Conservation (phyloP, 2,113 vertebrate genomes). For the Psophia crepitans region DNA sequence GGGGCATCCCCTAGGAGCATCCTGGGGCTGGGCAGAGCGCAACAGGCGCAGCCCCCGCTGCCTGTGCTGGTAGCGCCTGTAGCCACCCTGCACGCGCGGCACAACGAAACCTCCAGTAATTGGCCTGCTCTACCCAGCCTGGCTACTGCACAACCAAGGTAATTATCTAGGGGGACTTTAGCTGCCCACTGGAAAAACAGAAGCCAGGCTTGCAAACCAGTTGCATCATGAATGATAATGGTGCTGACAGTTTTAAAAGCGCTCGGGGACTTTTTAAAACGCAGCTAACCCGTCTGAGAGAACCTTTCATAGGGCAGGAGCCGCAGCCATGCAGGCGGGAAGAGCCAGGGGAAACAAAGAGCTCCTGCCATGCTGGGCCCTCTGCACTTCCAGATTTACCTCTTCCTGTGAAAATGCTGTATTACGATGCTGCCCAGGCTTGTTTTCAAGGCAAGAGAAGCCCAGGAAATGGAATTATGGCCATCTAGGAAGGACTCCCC, state of each 20-base stretch:
- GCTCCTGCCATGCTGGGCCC: background rate
- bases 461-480: background rate
- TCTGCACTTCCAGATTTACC: background rate
- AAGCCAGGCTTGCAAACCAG: slow-evolving; percentile 20
- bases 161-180: background rate
- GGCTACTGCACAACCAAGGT: background rate
- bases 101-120: background rate
- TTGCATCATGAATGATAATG: slow-evolving; percentile 57
- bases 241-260: slow-evolving; percentile 65
- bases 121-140: background rate
- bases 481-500: background rate
- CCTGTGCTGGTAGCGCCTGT: background rate
- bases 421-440: rapidly evolving
- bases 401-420: background rate
- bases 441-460: background rate
- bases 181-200: slow-evolving; percentile 49
- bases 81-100: background rate
- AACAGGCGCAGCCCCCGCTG: rapidly evolving
- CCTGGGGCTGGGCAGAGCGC: background rate
- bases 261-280: slow-evolving; percentile 23
- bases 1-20: background rate
- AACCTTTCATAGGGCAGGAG: background rate
- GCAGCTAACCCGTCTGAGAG: background rate
- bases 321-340: rapidly evolving
- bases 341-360: background rate